Evolutionary conservation across 2,888 invertebrate species (phyloP).

Genomic region (Nasonovia ribisnigri): DNA sequence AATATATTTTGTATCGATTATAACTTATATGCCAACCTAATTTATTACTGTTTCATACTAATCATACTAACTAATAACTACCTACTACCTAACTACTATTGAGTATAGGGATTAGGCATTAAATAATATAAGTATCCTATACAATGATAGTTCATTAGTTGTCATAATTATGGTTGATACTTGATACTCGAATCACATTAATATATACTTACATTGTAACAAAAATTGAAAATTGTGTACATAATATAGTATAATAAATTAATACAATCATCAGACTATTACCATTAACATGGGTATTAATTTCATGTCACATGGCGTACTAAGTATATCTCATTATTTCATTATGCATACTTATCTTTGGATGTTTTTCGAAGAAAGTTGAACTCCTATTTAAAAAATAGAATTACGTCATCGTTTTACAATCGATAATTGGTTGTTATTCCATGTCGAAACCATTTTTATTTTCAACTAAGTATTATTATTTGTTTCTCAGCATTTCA

Average conservation of each 20-base stretch:
- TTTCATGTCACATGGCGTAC: not conserved
- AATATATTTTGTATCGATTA: not conserved
- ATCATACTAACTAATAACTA: not conserved
- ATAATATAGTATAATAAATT: not conserved
- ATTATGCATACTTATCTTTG: not conserved
- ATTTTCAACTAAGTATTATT: not conserved
- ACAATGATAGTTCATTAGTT: not conserved
- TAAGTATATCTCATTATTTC: not conserved
- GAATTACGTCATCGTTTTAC: not conserved
- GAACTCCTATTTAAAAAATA: not conserved
- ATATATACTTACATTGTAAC: not conserved
- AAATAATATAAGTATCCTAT: not conserved
- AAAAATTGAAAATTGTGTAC: not conserved
- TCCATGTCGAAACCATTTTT: not conserved
- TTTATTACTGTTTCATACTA: not conserved
- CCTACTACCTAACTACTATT: not conserved
- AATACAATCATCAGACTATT: not conserved
- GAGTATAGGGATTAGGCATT: not conserved
- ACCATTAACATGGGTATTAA: not conserved
- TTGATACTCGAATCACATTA: not conserved
- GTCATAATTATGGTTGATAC: not conserved
- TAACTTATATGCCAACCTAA: not conserved
- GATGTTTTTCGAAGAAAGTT: not conserved
- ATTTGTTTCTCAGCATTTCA: not conserved
- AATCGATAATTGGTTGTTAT: not conserved